A percentile compares a stretch with the other conserved stretches of the same genome.
Evolutionary conservation across 2,113 vertebrate species (phyloP).

Genomic region (Ophiodon elongatus): DNA sequence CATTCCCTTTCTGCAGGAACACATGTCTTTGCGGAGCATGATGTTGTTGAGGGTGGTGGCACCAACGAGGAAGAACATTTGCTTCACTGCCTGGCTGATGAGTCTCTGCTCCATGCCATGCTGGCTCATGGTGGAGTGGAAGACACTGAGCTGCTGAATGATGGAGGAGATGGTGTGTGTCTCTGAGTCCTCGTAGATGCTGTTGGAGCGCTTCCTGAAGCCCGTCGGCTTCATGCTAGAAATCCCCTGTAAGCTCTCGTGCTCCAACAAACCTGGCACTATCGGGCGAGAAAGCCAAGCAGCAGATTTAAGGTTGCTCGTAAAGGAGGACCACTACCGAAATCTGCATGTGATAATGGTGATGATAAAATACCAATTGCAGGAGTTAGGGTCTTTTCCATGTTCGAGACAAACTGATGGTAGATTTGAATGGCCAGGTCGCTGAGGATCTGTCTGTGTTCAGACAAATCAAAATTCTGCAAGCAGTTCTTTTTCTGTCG

Average conservation of each 20-base stretch:
- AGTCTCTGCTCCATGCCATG: slow-evolving; percentile 92
- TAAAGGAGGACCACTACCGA: neutral
- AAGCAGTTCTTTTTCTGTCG: slow-evolving; percentile 94
- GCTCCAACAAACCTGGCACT: slow-evolving; percentile 97
- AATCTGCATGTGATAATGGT: neutral
- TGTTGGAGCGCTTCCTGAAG: slow-evolving; percentile 94
- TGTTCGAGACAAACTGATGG: slow-evolving; percentile 89
- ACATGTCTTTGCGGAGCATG: slow-evolving; percentile 98
- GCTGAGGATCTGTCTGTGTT: slow-evolving; percentile 95
- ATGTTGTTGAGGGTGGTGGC: slow-evolving; percentile 92
- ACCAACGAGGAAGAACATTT: slow-evolving; percentile 93
- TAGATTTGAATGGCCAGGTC: slow-evolving; percentile 96
- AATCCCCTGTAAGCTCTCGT: slow-evolving; percentile 97
- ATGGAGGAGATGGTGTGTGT: slow-evolving; percentile 91
- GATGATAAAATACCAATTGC: slow-evolving; percentile 87
- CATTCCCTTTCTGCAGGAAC: slow-evolving; percentile 98
- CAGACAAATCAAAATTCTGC: slow-evolving; percentile 95
- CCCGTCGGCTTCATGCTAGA: slow-evolving; percentile 96
- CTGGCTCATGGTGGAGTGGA: slow-evolving; percentile 92
- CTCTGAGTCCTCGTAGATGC: slow-evolving; percentile 88
- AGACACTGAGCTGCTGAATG: slow-evolving; percentile 91
- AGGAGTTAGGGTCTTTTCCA: slow-evolving; percentile 90
- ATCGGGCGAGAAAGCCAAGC: neutral
- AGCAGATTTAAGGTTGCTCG: neutral
- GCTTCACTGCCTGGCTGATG: slow-evolving; percentile 89